Percentiles rank a stretch among this genome's conserved stretches.
These are phyloP conservation scores for Neostethus bicornis DNA, from an alignment of 2,797 vertebrate genomes.

Conservation along the genomic window DNA sequence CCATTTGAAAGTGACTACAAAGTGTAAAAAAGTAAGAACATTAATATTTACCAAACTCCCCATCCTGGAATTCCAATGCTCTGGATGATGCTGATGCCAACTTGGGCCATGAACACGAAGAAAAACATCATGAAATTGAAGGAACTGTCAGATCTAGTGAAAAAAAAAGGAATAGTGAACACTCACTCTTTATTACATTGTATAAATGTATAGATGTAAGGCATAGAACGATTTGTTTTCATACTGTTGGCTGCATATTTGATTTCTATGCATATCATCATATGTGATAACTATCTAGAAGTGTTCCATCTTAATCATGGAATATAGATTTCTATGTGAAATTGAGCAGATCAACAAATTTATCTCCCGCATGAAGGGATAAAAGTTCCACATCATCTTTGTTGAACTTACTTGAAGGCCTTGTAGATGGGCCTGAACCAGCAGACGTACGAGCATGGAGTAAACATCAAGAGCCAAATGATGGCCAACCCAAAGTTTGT, in stretches of 20 bases:
- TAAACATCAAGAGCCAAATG: constrained; percentile 98
- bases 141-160: constrained; percentile 91
- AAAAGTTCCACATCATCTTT: background rate
- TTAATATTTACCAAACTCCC: constrained; percentile 99
- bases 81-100: constrained; percentile 95
- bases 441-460: constrained; percentile 97
- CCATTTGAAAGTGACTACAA: no score
- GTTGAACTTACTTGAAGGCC: constrained; percentile 93
- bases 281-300: no score
- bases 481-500: constrained; percentile 97
- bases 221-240: no score
- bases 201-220: no score
- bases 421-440: constrained; percentile 99
- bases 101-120: constrained; percentile 97
- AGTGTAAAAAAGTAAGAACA: no score
- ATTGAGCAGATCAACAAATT: no score
- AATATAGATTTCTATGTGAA: no score
- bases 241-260: no score
- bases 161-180: no score
- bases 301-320: no score
- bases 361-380: background rate
- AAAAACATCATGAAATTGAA: constrained; percentile 99
- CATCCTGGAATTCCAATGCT: constrained; percentile 96
- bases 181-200: background rate
- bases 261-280: no score